Percentiles rank a stretch among this genome's conserved stretches.
Evolutionary conservation across 2,888 invertebrate species (phyloP).

Genomic region (Diarsia dahlii): DNA sequence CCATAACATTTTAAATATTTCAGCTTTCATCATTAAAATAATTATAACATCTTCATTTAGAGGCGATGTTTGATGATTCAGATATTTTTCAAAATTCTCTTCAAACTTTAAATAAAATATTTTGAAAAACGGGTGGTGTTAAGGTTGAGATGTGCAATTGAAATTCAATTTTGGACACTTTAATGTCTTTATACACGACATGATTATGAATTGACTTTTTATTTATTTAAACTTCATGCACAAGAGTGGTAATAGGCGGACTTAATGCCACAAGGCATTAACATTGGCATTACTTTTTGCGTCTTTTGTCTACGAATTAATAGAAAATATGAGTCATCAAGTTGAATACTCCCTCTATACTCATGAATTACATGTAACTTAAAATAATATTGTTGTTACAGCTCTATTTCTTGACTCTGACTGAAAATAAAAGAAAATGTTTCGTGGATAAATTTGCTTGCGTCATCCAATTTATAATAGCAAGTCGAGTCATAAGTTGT

Average conservation of each 20-base stretch:
- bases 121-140: background rate
- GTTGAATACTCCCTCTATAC: no score
- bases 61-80: background rate
- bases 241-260: no score
- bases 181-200: background rate
- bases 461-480: slow-evolving; percentile 30
- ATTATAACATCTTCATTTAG: background rate
- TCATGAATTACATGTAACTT: background rate
- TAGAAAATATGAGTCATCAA: slow-evolving; percentile 9
- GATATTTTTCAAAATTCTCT: background rate
- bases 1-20: background rate
- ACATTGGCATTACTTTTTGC: no score
- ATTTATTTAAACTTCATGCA: no score
- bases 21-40: background rate
- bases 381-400: slow-evolving; percentile 7
- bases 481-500: slow-evolving; percentile 15
- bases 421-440: slow-evolving; percentile 28
- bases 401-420: slow-evolving; percentile 10
- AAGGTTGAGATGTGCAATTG: background rate
- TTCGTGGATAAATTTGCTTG: slow-evolving; percentile 6
- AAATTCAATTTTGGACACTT: background rate
- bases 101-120: background rate
- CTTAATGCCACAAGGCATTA: no score
- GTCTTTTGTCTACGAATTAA: slow-evolving; percentile 14
- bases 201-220: slow-evolving; percentile 11